Conservation (phyloP, 64 coral and sea anemone species). For the Pocillopora damicornis region DNA sequence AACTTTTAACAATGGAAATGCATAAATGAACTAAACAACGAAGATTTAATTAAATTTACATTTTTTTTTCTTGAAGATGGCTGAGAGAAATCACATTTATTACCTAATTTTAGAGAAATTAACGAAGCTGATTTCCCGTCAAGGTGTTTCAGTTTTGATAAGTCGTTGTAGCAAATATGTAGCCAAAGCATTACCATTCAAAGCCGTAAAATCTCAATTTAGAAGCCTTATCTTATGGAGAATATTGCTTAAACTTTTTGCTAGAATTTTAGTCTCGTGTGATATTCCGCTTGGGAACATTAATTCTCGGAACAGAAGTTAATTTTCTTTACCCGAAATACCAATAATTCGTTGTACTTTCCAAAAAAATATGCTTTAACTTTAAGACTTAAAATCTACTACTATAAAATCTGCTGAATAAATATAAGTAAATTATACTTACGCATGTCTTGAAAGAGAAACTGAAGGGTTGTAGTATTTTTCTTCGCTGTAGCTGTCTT, state of each 20-base stretch:
- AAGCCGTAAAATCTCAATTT: too few relatives aligned
- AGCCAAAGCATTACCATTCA: background rate
- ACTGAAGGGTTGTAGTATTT: background rate
- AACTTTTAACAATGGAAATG: background rate
- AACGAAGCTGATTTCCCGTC: background rate
- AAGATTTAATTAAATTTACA: background rate
- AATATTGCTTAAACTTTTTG: too few relatives aligned
- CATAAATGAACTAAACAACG: background rate
- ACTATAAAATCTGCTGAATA: too few relatives aligned
- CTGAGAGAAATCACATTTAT: background rate
- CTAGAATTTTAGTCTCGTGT: too few relatives aligned
- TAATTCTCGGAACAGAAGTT: too few relatives aligned
- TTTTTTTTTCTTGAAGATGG: background rate
- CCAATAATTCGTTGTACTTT: too few relatives aligned
- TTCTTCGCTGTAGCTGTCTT: background rate
- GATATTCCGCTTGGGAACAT: too few relatives aligned
- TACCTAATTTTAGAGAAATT: background rate
- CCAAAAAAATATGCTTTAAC: too few relatives aligned
- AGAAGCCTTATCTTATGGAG: too few relatives aligned
- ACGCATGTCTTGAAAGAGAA: background rate
- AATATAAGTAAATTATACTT: background rate
- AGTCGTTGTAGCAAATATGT: background rate
- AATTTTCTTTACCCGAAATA: too few relatives aligned
- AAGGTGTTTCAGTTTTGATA: background rate
- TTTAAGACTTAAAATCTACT: too few relatives aligned